A percentile compares a stretch with the other conserved stretches of the same genome.
phyloP scores from a whole-genome alignment of 2,113 vertebrate species.

The Dasyurus viverrinus region DNA sequence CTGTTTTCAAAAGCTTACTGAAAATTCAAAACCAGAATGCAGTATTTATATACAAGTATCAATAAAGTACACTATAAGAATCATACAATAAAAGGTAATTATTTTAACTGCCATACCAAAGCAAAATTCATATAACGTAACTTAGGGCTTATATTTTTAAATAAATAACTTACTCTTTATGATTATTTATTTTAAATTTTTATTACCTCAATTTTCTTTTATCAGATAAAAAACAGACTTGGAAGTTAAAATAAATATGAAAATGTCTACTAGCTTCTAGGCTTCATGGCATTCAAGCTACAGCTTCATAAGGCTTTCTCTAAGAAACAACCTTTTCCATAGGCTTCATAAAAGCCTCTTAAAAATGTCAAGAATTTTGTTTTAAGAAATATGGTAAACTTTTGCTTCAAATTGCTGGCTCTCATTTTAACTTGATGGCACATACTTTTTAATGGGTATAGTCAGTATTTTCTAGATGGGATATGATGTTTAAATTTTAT shows the following conservation, averaged over 20 bases:
- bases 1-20: neutral
- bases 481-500: neutral
- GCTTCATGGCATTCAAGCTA: too few species aligned
- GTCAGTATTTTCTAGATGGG: neutral
- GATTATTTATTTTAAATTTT: neutral
- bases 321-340: neutral
- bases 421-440: neutral
- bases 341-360: too few species aligned
- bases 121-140: neutral
- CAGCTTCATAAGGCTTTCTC: neutral
- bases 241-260: neutral
- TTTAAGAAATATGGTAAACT: neutral
- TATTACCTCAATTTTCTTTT: conserved; percentile 25
- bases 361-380: neutral
- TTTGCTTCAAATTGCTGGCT: neutral
- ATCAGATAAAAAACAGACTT: neutral
- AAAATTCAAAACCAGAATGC: neutral
- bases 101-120: neutral
- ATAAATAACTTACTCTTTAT: neutral
- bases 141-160: neutral
- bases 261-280: conserved; percentile 31
- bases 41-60: neutral
- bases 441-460: neutral
- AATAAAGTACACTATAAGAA: neutral
- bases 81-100: neutral